A percentile compares a stretch with the other conserved stretches of the same genome.
Conservation (phyloP, 2,888 invertebrate genomes). For the Petrophora chlorosata region DNA sequence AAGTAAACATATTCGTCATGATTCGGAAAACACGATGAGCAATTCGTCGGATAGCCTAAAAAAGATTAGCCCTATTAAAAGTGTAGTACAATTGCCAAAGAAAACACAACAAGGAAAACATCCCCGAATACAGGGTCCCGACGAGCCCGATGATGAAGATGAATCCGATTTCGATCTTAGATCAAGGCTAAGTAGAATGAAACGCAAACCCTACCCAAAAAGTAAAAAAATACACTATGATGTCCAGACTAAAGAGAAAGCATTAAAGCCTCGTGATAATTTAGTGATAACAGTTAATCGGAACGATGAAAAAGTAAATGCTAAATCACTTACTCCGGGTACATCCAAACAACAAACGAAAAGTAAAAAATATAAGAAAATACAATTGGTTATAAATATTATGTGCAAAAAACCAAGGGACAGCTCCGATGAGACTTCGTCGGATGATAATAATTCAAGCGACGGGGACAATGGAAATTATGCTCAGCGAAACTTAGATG, state of each 20-base stretch:
- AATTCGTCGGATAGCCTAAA: background rate
- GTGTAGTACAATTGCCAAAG: slow-evolving; percentile 25
- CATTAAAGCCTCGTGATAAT: slow-evolving; percentile 35
- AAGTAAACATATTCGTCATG: slow-evolving; percentile 15
- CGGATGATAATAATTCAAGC: slow-evolving; percentile 28
- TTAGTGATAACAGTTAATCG: slow-evolving; percentile 41
- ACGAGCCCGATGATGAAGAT: background rate
- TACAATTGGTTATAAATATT: slow-evolving; percentile 57
- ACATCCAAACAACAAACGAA: slow-evolving; percentile 33
- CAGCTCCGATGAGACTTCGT: slow-evolving; percentile 32
- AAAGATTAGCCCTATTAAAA: slow-evolving; percentile 26
- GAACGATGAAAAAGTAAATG: slow-evolving; percentile 21
- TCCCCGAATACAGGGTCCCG: slow-evolving; percentile 13
- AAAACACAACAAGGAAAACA: slow-evolving; percentile 14
- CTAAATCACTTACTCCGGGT: slow-evolving; percentile 10
- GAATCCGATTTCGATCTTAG: slow-evolving; percentile 38
- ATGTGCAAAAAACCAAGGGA: slow-evolving; percentile 36
- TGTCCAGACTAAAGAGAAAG: background rate
- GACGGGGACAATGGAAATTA: slow-evolving; percentile 10
- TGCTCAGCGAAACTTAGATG: slow-evolving; percentile 42
- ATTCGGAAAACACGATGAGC: slow-evolving; percentile 2
- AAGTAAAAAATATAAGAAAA: slow-evolving; percentile 41
- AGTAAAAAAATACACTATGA: slow-evolving; percentile 10
- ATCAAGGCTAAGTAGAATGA: slow-evolving; percentile 38
- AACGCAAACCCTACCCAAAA: slow-evolving; percentile 20